Evolutionary conservation across 2,113 vertebrate species (phyloP).

Genomic region (Piaya cayana): DNA sequence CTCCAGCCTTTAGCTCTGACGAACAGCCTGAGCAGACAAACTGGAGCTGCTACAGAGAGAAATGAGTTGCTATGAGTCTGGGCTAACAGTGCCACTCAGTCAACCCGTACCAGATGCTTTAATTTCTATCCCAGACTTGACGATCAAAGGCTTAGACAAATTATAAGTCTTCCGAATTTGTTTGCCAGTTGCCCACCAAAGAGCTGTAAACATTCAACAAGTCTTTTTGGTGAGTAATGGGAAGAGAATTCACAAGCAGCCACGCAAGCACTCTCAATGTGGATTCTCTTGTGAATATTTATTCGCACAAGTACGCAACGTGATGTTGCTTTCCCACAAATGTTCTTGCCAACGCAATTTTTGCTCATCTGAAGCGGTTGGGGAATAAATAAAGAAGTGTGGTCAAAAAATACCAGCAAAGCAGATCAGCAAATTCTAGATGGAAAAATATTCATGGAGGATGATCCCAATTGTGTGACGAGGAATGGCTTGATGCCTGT

Average conservation of each 20-base stretch:
- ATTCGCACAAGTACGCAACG: neutral
- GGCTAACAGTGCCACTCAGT: neutral
- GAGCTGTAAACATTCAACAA: neutral
- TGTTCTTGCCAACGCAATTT: constrained; percentile 34
- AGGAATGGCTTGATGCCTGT: neutral
- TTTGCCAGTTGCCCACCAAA: constrained; percentile 41
- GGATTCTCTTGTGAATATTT: constrained; percentile 39
- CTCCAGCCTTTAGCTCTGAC: neutral
- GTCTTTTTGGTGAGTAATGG: constrained; percentile 8
- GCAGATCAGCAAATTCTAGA: neutral
- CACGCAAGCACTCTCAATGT: neutral
- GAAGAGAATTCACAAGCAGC: neutral
- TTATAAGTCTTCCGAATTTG: neutral
- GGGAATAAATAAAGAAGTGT: constrained; percentile 40
- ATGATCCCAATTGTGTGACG: neutral
- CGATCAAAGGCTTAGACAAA: neutral
- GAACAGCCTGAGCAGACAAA: neutral
- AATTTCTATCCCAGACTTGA: neutral
- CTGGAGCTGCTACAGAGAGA: neutral
- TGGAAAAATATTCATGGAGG: neutral
- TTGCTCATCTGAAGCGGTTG: neutral
- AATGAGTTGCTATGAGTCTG: rapidly evolving
- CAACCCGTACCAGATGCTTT: neutral
- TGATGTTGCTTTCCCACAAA: constrained; percentile 42
- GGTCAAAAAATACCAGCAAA: neutral